Percentiles rank a stretch among this genome's conserved stretches.
phyloP scores from a whole-genome alignment of 2,113 vertebrate species.

The Lepus timidus region DNA sequence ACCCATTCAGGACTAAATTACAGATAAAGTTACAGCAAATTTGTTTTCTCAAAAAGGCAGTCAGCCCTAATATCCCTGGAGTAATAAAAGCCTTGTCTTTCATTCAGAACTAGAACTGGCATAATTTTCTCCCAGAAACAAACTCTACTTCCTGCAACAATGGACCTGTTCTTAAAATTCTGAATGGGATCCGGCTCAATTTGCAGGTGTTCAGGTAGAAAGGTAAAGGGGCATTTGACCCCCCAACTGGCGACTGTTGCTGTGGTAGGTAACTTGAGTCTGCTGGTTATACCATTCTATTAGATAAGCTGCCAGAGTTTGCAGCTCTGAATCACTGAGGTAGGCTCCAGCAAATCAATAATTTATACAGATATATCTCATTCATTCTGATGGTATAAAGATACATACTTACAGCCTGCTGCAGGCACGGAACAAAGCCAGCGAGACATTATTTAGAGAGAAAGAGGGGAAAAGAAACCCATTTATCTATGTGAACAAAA shows the following conservation, averaged over 20 bases:
- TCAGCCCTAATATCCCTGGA: constrained; percentile 94
- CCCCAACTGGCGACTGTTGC: constrained; percentile 82
- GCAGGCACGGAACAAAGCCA: constrained; percentile 74
- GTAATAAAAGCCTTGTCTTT: constrained; percentile 96
- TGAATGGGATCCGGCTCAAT: constrained; percentile 89
- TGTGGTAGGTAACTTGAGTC: constrained; percentile 92
- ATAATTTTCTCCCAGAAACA: constrained; percentile 92
- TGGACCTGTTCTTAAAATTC: constrained; percentile 90
- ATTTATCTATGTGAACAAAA: constrained; percentile 65
- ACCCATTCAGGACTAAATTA: constrained; percentile 95
- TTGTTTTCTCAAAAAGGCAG: constrained; percentile 99
- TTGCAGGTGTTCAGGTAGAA: constrained; percentile 94
- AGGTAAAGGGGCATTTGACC: constrained; percentile 91
- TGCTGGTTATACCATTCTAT: constrained; percentile 87
- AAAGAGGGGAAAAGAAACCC: constrained; percentile 74
- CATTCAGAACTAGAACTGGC: constrained; percentile 92
- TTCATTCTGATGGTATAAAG: constrained; percentile 74
- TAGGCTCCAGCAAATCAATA: constrained; percentile 81
- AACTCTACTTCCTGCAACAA: constrained; percentile 92
- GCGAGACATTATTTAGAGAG: constrained; percentile 74
- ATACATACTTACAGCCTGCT: constrained; percentile 76
- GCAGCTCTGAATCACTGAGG: constrained; percentile 82
- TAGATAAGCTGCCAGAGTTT: constrained; percentile 86
- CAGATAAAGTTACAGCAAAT: constrained; percentile 99
- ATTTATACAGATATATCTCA: constrained; percentile 83